Conservation (phyloP, 2,797 vertebrate genomes). For the Silurus lanzhouensis region DNA sequence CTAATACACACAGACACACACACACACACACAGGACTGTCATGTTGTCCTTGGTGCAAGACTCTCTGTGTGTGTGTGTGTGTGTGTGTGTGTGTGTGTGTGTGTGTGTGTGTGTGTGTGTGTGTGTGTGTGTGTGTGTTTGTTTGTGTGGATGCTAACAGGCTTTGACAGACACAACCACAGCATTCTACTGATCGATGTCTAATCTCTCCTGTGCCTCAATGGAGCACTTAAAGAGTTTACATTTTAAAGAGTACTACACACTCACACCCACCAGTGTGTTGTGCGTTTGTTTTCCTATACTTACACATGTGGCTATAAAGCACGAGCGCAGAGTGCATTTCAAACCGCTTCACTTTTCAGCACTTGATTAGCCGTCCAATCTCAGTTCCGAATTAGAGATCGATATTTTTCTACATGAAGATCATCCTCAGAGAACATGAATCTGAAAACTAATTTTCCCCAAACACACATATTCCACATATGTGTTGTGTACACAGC, state of each 20-base stretch:
- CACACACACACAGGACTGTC: conserved; percentile 6
- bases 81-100: neutral
- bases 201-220: conserved; percentile 26
- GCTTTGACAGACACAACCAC: conserved; percentile 40
- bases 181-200: conserved; percentile 35
- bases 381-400: neutral
- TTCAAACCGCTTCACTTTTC: neutral
- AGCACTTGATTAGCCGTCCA: neutral
- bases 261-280: neutral
- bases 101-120: neutral
- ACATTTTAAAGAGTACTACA: neutral
- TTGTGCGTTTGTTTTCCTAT: neutral
- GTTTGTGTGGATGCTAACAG: conserved; percentile 14
- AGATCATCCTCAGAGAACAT: neutral
- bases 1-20: conserved; percentile 6
- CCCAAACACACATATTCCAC: neutral
- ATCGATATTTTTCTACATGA: too few relatives aligned
- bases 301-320: neutral
- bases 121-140: neutral
- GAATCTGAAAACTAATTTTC: neutral
- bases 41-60: conserved; percentile 31
- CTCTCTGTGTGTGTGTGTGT: neutral
- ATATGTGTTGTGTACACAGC: neutral
- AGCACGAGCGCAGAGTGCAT: neutral
- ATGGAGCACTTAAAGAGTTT: conserved; percentile 25